phyloP scores from a whole-genome alignment of 2,797 vertebrate genomes.

The Taeniopygia guttata region DNA sequence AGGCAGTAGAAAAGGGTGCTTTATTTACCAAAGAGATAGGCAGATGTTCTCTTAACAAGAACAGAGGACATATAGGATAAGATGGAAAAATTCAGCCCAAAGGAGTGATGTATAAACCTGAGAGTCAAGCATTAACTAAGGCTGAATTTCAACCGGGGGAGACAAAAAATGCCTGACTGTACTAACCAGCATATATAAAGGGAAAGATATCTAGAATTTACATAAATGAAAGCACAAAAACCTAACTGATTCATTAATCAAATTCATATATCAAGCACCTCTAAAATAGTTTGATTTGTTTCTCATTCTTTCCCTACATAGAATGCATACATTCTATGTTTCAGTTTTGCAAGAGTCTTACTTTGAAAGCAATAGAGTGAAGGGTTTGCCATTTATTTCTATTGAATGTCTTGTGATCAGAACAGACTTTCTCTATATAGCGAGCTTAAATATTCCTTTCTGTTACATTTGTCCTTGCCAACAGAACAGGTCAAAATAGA shows the following conservation, averaged over 20 bases:
- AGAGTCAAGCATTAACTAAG: neutral
- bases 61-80: neutral
- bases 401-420: neutral
- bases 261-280: accelerated
- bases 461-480: neutral
- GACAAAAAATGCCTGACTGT: neutral
- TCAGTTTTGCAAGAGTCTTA: neutral
- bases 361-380: neutral
- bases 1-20: neutral
- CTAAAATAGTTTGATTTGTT: neutral
- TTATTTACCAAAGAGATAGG: neutral
- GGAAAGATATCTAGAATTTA: neutral
- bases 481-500: neutral
- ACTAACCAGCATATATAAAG: neutral
- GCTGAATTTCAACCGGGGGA: neutral
- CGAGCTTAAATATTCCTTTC: neutral
- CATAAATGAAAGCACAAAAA: neutral
- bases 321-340: neutral
- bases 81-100: neutral
- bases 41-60: neutral
- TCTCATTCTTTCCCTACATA: neutral
- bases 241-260: neutral
- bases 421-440: neutral
- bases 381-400: neutral
- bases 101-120: neutral